Evolutionary conservation across 2,888 invertebrate genomes (phyloP).

Genomic region (Acronicta psi): DNA sequence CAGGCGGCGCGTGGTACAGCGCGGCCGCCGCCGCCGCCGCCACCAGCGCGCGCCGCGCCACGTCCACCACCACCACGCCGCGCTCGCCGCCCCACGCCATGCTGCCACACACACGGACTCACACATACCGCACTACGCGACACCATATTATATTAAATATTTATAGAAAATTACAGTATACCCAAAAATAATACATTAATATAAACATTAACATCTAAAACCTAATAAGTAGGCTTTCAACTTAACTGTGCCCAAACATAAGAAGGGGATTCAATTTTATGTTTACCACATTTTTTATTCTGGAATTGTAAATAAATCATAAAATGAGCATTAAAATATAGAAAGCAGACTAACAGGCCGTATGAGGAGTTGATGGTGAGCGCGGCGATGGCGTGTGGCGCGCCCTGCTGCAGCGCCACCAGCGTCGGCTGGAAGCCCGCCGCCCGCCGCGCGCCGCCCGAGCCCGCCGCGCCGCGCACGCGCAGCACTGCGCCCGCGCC

Average conservation of each 20-base stretch:
- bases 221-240: too few species aligned
- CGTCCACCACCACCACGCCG: constrained; percentile 98
- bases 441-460: constrained; percentile 92
- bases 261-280: too few species aligned
- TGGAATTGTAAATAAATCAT: too few species aligned
- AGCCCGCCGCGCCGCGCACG: constrained; percentile 79
- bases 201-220: too few species aligned
- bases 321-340: too few species aligned
- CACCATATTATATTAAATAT: not conserved
- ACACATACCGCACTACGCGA: not conserved
- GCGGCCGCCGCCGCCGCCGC: constrained; percentile 96
- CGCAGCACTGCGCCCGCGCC: constrained; percentile 62
- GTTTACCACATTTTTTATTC: too few species aligned
- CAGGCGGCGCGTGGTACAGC: constrained; percentile 94
- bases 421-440: constrained; percentile 99
- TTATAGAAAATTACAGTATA: too few species aligned
- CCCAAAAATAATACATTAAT: too few species aligned
- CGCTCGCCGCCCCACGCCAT: constrained; percentile 99
- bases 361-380: constrained; percentile 98
- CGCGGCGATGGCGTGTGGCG: constrained; percentile 95
- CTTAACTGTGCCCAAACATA: too few species aligned
- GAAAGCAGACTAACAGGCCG: constrained; percentile 94
- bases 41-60: constrained; percentile 96
- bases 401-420: constrained; percentile 97
- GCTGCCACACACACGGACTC: constrained; percentile 84